Evolutionary conservation across 2,888 invertebrate genomes (phyloP), one percentile per base, ranked within the genome.

Genomic region (Eumacrocentrus americanus): DNA sequence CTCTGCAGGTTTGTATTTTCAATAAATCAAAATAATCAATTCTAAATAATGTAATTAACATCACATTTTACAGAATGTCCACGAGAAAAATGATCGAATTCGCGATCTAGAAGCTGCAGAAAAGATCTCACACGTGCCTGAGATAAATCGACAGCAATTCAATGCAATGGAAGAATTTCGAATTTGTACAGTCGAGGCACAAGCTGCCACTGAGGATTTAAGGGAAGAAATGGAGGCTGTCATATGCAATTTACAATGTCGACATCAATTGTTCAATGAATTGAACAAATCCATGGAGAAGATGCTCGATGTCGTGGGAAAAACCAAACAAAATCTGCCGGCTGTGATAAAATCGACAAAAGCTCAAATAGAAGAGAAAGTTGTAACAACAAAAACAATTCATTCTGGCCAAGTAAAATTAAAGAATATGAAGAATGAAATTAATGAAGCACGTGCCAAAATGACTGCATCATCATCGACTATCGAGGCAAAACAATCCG

Each of bases 101-200:
- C n/a, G 11, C 11, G 6, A 44, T 7, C 22, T n/a, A 14, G 58
- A 46, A 37, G n/a, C 2, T 25, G 20, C 22, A 14, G 11, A 37
- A 16, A 53, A 37, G 23, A 40, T 23, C 12, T 9, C n/a, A 6
- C 3, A 53, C 4, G 18, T 11, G 16, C 6, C 35, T 12, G 50
- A 55, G 16, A 34, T 44, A 44, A 47, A 12, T 44, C 40, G 61
- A 62, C 70, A 73, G 20, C 78, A 78, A 58, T 77, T 74, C 38
- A 72, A 71, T 34, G 71, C 74, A 60, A 80, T 80, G 76, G 78
- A 77, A 62, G 73, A 78, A 67, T 77, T 77, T 57, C 66, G 74
- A 68, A 51, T 76, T n/a, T 79, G 78, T 42, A 76, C 77, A 22
- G 75, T 77, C 3, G 79, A 79, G 60, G 78, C 74, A 23, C 78